Conservation (phyloP, 2,888 invertebrate genomes). For the Tipula helvola region DNA sequence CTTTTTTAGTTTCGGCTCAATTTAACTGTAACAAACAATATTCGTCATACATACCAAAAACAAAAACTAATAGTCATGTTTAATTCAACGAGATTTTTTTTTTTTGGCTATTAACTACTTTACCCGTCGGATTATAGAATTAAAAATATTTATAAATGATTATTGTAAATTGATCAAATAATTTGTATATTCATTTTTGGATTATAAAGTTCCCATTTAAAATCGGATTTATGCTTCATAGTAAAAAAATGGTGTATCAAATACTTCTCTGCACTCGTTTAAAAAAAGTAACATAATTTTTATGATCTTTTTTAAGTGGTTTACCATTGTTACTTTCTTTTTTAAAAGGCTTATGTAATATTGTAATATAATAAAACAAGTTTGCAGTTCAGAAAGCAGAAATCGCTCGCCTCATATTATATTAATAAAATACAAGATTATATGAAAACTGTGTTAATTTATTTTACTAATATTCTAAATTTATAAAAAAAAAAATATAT, state of each 20-base stretch:
- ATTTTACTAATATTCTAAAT: not conserved
- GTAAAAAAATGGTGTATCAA: not conserved
- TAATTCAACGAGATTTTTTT: not conserved
- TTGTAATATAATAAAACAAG: not conserved
- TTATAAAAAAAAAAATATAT: not conserved
- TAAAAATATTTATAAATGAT: not conserved
- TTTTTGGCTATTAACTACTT: not conserved
- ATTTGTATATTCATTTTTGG: not conserved
- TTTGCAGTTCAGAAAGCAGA: not conserved
- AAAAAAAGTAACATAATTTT: not conserved
- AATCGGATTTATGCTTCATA: not conserved
- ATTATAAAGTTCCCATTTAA: not conserved
- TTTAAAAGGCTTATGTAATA: not conserved
- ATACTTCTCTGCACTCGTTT: not conserved
- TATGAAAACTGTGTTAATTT: not conserved
- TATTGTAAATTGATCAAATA: not conserved
- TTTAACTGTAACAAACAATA: not conserved
- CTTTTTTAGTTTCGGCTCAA: not conserved
- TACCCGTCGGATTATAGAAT: not conserved
- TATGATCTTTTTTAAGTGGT: not conserved
- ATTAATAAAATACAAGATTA: not conserved
- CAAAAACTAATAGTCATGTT: not conserved
- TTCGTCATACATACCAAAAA: not conserved
- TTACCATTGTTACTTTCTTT: not conserved
- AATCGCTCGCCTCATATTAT: not conserved